Conservation (phyloP, 53 echinoderm and acorn worm genomes). For the Temnopleurus reevesii region DNA sequence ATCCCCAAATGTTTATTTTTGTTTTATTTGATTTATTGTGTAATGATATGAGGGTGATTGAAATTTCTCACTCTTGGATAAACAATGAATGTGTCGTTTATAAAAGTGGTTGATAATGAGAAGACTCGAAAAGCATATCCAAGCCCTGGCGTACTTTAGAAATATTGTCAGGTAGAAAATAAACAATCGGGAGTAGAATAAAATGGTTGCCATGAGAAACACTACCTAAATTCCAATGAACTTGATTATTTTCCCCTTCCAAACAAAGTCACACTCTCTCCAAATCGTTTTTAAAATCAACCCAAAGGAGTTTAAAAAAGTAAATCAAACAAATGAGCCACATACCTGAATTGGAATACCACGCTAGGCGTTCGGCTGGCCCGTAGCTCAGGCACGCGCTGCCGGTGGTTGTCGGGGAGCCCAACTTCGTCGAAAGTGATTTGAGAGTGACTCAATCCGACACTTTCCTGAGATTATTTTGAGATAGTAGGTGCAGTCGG, state of each 20-base stretch:
- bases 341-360: conserved; percentile 56
- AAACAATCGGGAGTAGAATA: no score
- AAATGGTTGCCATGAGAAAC: not conserved
- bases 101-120: no score
- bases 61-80: no score
- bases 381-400: conserved; percentile 43
- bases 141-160: no score
- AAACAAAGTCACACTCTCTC: conserved; percentile 10
- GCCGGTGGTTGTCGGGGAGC: conserved; percentile 50
- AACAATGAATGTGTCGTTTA: no score
- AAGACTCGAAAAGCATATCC: no score
- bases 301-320: not conserved
- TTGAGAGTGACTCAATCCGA: not conserved
- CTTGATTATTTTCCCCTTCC: not conserved
- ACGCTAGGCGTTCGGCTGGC: conserved; percentile 20
- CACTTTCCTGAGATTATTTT: not conserved
- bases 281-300: not conserved
- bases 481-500: not conserved
- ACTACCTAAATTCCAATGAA: conserved; percentile 3
- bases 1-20: no score
- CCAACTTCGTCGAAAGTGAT: conserved; percentile 32
- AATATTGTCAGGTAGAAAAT: no score
- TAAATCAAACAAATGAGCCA: conserved; percentile 21
- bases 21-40: no score
- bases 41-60: no score